Base-by-base conservation (phyloP, 92 coral and sea anemone genomes). In the Umimayanthus kanabou region DNA sequence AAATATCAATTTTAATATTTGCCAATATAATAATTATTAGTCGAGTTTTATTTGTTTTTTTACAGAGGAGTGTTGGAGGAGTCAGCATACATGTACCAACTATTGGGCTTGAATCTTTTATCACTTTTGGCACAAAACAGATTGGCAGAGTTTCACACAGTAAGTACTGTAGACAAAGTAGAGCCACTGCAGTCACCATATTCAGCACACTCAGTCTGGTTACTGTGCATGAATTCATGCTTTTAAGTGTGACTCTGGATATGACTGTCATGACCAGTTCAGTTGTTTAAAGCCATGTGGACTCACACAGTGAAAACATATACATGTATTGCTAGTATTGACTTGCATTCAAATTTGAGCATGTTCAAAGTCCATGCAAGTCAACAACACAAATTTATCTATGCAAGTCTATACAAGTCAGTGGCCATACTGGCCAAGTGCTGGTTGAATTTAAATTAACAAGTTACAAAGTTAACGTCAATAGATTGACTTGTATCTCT, bases 61-160 rank as follows among this genome's bases (percentile, higher is more conserved):
- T 58, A n/a, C 73, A 96, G 99, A 81, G 99, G 99, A 16, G 90
- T 89, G 77, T 90, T 97, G 30, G 98, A 97, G 85, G 99, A 97
- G 47, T 97, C 99, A 37, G 97, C 98, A 0, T 97, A 97, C 88
- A 97, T 91, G 96, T 97, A 95, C 66, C 99, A 97, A 80, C 94
- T 92, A 4, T 88, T 97, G 72, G 99, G 98, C 22, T 91, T 95
- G 80, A 97, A 97, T 84, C 92, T 97, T 85, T 89, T 97, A 49
- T 95, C 98, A 33, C 91, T 97, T 20, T 88, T 97, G 90, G 99
- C 99, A 73, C 99, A 97, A 80, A 97, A 97, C 87, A 92, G 99
- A 76, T 92, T 97, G 76, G 99, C 99, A 81, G 99, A 97, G 80
- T 97, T 97, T 84, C 99, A 97, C 66, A 95, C 98, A 15, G 98